phyloP scores from a whole-genome alignment of 1,140 invertebrate species.

The Bombus superbus region DNA sequence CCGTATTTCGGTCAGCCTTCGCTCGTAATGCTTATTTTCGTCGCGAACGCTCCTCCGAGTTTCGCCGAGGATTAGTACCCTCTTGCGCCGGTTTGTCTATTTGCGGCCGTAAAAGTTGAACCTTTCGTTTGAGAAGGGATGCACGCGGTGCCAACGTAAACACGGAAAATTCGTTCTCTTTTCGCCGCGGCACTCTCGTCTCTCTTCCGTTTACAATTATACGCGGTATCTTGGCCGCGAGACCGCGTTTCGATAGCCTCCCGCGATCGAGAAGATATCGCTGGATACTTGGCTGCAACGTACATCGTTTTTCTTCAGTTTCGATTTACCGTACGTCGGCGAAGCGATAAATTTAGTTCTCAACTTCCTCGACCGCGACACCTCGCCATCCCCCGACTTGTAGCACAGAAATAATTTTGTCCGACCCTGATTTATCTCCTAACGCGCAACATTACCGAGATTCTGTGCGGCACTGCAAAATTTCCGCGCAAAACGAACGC shows the following conservation, averaged over 20 bases:
- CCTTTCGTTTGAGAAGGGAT: background rate
- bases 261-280: background rate
- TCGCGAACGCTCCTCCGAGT: constrained; percentile 41
- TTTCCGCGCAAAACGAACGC: background rate
- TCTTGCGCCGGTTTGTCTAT: constrained; percentile 42
- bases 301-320: background rate
- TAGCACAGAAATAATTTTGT: constrained; percentile 48
- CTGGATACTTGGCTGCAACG: too few species aligned
- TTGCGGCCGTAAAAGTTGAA: constrained; percentile 40
- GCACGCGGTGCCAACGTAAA: constrained; percentile 51
- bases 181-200: background rate
- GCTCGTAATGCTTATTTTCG: constrained; percentile 53
- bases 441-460: constrained; percentile 11
- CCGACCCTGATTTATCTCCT: constrained; percentile 25
- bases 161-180: constrained; percentile 56
- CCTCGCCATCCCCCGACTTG: constrained; percentile 8
- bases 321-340: background rate
- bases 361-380: constrained; percentile 33
- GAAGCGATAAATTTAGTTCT: constrained; percentile 49
- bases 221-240: background rate
- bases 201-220: constrained; percentile 5
- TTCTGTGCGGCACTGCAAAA: background rate
- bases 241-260: background rate
- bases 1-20: constrained; percentile 44
- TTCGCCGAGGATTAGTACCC: constrained; percentile 45